Conservation (phyloP, 2,888 invertebrate species). For the Thyatira batis region DNA sequence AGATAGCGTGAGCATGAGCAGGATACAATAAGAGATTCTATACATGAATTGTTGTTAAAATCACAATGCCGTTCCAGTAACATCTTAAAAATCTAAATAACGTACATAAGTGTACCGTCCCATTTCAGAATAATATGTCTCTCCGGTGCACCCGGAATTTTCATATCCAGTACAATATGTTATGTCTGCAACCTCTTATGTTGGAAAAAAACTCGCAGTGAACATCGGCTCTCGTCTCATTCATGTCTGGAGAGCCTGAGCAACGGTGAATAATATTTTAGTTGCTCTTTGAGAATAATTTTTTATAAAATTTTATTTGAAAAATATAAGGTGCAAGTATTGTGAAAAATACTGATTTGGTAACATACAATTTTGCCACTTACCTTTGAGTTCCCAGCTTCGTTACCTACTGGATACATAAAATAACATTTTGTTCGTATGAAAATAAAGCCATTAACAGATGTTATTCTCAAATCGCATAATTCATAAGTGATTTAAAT, state of each 20-base stretch:
- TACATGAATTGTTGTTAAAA: too few species aligned
- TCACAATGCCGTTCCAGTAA: neutral
- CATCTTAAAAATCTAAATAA: neutral
- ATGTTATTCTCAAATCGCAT: too few species aligned
- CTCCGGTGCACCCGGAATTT: conserved; percentile 11
- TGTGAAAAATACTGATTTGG: too few species aligned
- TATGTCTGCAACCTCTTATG: conserved; percentile 41
- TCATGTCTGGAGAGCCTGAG: conserved; percentile 58
- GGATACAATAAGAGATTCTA: too few species aligned
- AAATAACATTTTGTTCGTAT: too few species aligned
- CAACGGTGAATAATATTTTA: conserved; percentile 62
- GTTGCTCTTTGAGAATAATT: conserved; percentile 46
- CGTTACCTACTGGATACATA: too few species aligned
- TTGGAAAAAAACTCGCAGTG: conserved; percentile 69
- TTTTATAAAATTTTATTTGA: conserved; percentile 22
- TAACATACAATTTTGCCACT: too few species aligned
- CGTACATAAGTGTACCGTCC: neutral
- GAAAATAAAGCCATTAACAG: too few species aligned
- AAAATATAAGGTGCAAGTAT: neutral
- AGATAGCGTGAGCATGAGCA: too few species aligned
- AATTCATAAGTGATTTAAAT: too few species aligned
- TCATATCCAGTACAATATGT: conserved; percentile 34
- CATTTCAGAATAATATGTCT: neutral
- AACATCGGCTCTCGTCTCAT: conserved; percentile 70
- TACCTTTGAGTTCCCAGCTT: too few species aligned